Base-by-base conservation (phyloP, 2,113 vertebrate genomes). In the Embiotoca jacksoni region DNA sequence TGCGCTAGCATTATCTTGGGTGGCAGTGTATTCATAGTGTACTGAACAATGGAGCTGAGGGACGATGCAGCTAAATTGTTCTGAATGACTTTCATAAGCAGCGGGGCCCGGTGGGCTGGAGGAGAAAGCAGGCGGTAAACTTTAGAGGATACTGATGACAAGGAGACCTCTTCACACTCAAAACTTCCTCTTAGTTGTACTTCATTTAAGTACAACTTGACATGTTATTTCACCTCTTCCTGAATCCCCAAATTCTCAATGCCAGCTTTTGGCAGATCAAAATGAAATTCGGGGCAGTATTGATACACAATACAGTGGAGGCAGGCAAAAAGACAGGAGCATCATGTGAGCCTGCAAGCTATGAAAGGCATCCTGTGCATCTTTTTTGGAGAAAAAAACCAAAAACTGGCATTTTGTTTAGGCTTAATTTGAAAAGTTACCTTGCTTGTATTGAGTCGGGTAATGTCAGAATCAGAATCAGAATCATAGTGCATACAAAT, bases 41-140 rank as follows among this genome's bases (percentile, higher is more conserved):
- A 72, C 80, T 84, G 80, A 90, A 91, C 90, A 91, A 91, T 85
- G 72, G 75, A 39, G 90, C 84, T 80, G 78, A 46, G 81, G 79
- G 88, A 77, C 80, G 88, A 87, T 79, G 73, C 80, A 56, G 84
- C 81, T 80, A 47, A 54, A 85, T 89, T 90, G 77, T 90, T 93
- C 93, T 83, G 84, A 86, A 92, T 89, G 90, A 90, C 88, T 92
- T 93, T 93, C 78, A 88, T 89, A 91, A 85, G 82, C 82, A 90
- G 85, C 74, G 2, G 78, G 79, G 67, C 90, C 71, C 74, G 72
- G 83, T 89, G 90, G 86, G 89, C 90, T 65, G 84, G 23, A 33
- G 81, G 82, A 92, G 82, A 91, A 88, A 84, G 90, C 72, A 92
- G 82, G 87, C 79, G 92, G 94, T 94, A 92, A 92, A 84, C 87